phyloP scores from a whole-genome alignment of 2,888 invertebrate genomes.

The Caenorhabditis sp. region DNA sequence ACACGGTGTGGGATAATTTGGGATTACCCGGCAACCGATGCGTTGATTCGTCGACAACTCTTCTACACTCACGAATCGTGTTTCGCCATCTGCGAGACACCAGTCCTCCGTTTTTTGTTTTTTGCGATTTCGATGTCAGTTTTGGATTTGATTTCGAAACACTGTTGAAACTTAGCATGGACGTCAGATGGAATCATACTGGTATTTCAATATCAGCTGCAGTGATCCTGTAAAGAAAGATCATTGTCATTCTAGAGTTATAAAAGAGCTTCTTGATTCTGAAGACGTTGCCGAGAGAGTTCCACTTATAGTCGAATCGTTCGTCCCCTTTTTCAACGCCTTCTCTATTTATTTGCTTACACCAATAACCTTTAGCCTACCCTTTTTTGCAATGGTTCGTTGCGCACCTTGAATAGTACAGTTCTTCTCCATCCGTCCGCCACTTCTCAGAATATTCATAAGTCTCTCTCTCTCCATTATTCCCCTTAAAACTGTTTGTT shows the following conservation, averaged over 20 bases:
- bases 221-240: no score
- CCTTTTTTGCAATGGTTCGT: neutral
- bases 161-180: no score
- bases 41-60: neutral
- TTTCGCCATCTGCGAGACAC: neutral
- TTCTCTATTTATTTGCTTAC: neutral
- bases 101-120: neutral
- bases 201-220: no score
- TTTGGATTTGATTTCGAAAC: no score
- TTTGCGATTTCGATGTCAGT: no score
- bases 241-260: no score
- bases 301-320: no score
- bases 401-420: slow-evolving; percentile 6
- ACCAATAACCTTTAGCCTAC: slow-evolving; percentile 10
- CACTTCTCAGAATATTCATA: slow-evolving; percentile 33
- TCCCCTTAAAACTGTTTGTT: slow-evolving; percentile 27
- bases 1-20: slow-evolving; percentile 30
- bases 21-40: slow-evolving; percentile 15
- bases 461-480: slow-evolving; percentile 10
- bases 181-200: no score
- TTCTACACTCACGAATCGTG: neutral
- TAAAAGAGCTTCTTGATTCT: no score
- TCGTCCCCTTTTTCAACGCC: no score
- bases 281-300: no score
- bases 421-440: no score